Percentiles rank a stretch among this genome's conserved stretches.
Evolutionary conservation across 2,888 invertebrate species (phyloP).

Genomic region (Fabriciana adippe): DNA sequence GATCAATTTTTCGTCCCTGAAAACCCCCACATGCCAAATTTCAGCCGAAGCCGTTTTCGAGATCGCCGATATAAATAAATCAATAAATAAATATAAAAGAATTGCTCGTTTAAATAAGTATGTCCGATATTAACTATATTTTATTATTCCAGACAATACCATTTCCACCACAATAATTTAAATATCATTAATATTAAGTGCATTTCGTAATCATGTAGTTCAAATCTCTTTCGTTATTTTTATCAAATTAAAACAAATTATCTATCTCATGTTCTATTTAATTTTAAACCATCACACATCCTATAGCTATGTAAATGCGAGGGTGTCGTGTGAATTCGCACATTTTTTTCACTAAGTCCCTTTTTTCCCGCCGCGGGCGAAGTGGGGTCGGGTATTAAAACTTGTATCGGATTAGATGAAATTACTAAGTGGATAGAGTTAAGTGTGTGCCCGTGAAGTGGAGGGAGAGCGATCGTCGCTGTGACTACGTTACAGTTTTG

Average conservation of each 20-base stretch:
- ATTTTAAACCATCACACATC: constrained; percentile 5
- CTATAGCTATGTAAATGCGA: constrained; percentile 11
- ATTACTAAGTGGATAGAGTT: constrained; percentile 74
- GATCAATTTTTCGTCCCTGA: too few relatives aligned
- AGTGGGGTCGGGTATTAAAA: constrained; percentile 72
- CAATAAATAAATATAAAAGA: too few relatives aligned
- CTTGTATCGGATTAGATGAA: constrained; percentile 79
- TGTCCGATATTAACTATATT: too few relatives aligned
- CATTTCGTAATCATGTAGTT: too few relatives aligned
- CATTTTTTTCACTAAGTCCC: constrained; percentile 72
- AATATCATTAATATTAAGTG: too few relatives aligned
- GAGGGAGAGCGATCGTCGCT: background rate
- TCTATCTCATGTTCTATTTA: constrained; percentile 3
- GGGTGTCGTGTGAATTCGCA: constrained; percentile 71
- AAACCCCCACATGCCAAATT: too few relatives aligned
- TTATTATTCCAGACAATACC: too few relatives aligned
- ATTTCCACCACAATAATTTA: too few relatives aligned
- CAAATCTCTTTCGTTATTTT: background rate
- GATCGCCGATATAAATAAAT: too few relatives aligned
- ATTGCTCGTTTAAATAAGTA: too few relatives aligned
- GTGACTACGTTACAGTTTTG: background rate
- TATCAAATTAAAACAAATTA: constrained; percentile 3
- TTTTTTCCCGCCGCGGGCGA: constrained; percentile 75
- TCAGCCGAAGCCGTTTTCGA: too few relatives aligned
- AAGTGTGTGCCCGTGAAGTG: constrained; percentile 54